Percentiles rank a stretch among this genome's conserved stretches.
These are phyloP conservation scores for Lysandra coridon DNA, from an alignment of 2,888 invertebrate genomes.

Conservation along the genomic window DNA sequence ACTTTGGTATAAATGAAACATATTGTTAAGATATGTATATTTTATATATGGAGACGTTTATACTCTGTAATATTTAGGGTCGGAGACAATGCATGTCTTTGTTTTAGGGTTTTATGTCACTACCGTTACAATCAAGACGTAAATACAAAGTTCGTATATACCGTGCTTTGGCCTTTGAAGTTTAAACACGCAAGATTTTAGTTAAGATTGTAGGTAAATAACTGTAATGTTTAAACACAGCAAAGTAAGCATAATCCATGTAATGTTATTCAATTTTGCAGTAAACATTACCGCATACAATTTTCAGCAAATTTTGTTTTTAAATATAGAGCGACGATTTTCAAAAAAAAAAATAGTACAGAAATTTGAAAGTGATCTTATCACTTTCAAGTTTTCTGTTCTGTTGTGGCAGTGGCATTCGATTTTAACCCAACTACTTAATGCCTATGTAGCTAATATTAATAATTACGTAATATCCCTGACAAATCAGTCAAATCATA, in stretches of 20 bases:
- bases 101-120: conserved; percentile 57
- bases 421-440: too few species aligned
- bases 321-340: too few species aligned
- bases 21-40: conserved; percentile 39
- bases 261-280: background rate
- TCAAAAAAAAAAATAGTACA: too few species aligned
- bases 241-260: background rate
- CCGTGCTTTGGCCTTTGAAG: background rate
- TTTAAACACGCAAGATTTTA: background rate
- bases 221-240: background rate
- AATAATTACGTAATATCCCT: too few species aligned
- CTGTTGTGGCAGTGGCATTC: too few species aligned
- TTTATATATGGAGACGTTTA: conserved; percentile 43
- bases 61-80: conserved; percentile 57
- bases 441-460: too few species aligned
- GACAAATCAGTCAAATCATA: too few species aligned
- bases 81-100: conserved; percentile 62
- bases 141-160: background rate
- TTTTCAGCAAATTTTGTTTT: too few species aligned
- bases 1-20: background rate
- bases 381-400: too few species aligned
- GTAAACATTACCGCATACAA: too few species aligned
- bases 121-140: conserved; percentile 6
- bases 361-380: too few species aligned
- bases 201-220: background rate